These are phyloP conservation scores for Leptinotarsa peninsularis DNA, from an alignment of 2,888 invertebrate genomes.

Conservation along the genomic window DNA sequence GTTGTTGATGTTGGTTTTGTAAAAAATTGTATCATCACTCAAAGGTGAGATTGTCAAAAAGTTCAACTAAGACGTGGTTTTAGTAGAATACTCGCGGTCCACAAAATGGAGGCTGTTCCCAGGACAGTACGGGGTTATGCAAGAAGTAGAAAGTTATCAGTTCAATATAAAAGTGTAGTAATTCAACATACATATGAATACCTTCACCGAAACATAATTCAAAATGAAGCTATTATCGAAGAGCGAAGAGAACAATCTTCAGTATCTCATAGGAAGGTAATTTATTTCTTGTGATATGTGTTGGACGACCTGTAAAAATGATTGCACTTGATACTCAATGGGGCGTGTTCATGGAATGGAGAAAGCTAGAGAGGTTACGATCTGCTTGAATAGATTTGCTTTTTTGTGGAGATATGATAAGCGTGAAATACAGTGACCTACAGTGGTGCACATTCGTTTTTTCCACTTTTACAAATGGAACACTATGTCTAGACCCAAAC, in stretches of 20 bases:
- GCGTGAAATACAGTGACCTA: neutral
- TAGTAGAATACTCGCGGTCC: neutral
- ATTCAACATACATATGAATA: neutral
- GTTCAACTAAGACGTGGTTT: no score
- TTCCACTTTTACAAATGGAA: no score
- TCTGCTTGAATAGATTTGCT: conserved; percentile 5
- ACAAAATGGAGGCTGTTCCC: neutral
- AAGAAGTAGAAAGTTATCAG: conserved; percentile 3
- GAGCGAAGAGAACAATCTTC: neutral
- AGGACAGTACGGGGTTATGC: neutral
- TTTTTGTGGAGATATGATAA: neutral
- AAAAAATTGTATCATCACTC: no score
- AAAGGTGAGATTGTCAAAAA: no score
- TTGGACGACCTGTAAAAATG: conserved; percentile 35
- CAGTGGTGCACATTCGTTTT: no score
- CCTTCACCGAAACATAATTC: conserved; percentile 9
- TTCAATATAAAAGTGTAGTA: neutral
- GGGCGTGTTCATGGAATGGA: conserved; percentile 32
- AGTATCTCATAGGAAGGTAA: neutral
- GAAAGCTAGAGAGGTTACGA: conserved; percentile 28
- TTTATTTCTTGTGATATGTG: conserved; percentile 19
- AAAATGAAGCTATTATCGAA: conserved; percentile 3
- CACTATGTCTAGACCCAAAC: no score
- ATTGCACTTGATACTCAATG: conserved; percentile 40
- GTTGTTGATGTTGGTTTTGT: no score